These are phyloP conservation scores for Chymomyza procnemis DNA, from an alignment of 2,888 invertebrate genomes.

Conservation along the genomic window DNA sequence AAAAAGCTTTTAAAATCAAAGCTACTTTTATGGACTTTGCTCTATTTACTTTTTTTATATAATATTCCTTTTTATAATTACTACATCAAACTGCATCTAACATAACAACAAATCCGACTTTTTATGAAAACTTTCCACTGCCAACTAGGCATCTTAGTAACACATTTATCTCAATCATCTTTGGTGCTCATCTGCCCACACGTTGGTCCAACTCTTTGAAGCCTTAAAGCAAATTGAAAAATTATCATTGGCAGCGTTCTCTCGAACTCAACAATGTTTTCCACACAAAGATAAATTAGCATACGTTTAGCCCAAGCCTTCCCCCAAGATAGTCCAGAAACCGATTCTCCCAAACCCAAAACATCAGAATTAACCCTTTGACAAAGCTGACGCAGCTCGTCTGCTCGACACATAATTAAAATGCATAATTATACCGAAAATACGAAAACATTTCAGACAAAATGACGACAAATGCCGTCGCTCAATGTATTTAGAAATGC, in stretches of 20 bases:
- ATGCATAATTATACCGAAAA: conserved; percentile 77
- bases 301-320: conserved; percentile 61
- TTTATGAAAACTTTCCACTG: not conserved
- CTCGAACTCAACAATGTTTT: conserved; percentile 18
- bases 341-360: conserved; percentile 8
- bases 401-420: conserved; percentile 71
- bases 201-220: not conserved
- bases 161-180: not conserved
- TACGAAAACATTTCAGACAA: conserved; percentile 66
- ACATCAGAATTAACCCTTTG: conserved; percentile 62
- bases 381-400: not conserved
- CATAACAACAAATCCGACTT: not conserved
- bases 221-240: not conserved
- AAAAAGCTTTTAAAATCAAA: too few species aligned
- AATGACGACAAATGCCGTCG: conserved; percentile 70
- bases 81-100: too few species aligned
- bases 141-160: not conserved
- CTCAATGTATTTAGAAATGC: conserved; percentile 69
- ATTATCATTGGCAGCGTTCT: not conserved
- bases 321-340: not conserved
- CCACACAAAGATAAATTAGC: conserved; percentile 68
- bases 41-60: too few species aligned
- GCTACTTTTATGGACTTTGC: too few species aligned
- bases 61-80: too few species aligned
- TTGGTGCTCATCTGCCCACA: not conserved